Evolutionary conservation across 2,888 invertebrate species (phyloP).

Genomic region (Synanthedon vespiformis): DNA sequence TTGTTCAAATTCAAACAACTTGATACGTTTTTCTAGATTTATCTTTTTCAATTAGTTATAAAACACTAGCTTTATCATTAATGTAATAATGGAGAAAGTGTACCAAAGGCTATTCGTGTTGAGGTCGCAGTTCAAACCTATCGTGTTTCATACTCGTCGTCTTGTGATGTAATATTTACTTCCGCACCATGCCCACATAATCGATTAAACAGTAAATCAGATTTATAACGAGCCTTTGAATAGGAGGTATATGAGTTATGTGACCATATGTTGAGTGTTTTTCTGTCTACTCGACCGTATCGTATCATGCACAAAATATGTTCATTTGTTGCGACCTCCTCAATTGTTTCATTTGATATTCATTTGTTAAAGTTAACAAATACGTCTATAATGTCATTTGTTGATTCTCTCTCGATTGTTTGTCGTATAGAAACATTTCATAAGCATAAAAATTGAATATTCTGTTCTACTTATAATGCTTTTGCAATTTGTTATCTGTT

Average conservation of each 20-base stretch:
- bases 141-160: background rate
- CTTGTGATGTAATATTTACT: background rate
- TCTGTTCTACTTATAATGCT: background rate
- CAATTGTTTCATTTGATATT: too few relatives aligned
- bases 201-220: background rate
- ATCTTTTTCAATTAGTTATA: too few relatives aligned
- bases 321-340: background rate
- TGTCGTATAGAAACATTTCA: too few relatives aligned
- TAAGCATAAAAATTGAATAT: too few relatives aligned
- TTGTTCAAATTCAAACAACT: too few relatives aligned
- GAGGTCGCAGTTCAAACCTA: slow-evolving; percentile 25
- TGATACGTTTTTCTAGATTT: too few relatives aligned
- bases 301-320: background rate
- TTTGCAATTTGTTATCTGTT: background rate
- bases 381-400: too few relatives aligned
- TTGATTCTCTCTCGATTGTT: too few relatives aligned
- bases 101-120: slow-evolving; percentile 12
- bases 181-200: background rate
- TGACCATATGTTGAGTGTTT: background rate
- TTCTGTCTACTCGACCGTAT: background rate
- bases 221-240: background rate
- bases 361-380: too few relatives aligned
- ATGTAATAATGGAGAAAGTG: slow-evolving; percentile 13
- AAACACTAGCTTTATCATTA: too few relatives aligned
- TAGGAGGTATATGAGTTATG: background rate